A percentile compares a stretch with the other conserved stretches of the same genome.
phyloP scores from a whole-genome alignment of 2,113 vertebrate genomes.

The Progne subis region DNA sequence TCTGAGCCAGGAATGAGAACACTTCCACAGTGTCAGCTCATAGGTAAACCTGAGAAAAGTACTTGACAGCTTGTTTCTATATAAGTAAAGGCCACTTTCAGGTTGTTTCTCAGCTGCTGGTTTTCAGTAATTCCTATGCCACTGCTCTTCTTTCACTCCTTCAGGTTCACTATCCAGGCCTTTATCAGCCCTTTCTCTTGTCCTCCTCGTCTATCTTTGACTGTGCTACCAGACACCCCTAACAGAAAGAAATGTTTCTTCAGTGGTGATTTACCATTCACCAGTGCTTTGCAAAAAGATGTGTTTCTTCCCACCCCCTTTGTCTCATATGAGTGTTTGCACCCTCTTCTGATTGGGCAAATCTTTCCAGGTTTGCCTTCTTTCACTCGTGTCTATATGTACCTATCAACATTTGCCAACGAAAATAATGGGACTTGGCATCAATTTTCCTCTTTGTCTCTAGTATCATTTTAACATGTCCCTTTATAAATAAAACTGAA shows the following conservation, averaged over 20 bases:
- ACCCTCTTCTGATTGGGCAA: background rate
- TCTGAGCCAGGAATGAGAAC: background rate
- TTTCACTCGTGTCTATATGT: background rate
- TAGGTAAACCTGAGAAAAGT: background rate
- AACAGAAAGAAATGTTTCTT: background rate
- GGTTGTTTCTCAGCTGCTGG: background rate
- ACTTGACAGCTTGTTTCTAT: background rate
- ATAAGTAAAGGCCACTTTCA: background rate
- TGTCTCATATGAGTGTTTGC: background rate
- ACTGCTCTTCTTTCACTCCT: background rate
- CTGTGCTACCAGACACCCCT: background rate
- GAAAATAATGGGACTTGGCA: background rate
- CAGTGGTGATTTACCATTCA: background rate
- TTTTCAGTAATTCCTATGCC: background rate
- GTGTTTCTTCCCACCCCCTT: background rate
- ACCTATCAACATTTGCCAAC: background rate
- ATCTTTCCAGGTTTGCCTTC: background rate
- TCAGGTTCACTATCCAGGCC: background rate
- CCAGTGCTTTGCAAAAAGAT: background rate
- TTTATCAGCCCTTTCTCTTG: background rate
- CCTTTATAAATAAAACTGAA: background rate
- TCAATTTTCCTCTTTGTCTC: background rate
- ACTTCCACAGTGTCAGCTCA: background rate
- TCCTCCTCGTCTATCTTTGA: background rate
- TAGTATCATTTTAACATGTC: background rate